Conservation (phyloP, 2,113 vertebrate genomes). For the Petaurus breviceps region DNA sequence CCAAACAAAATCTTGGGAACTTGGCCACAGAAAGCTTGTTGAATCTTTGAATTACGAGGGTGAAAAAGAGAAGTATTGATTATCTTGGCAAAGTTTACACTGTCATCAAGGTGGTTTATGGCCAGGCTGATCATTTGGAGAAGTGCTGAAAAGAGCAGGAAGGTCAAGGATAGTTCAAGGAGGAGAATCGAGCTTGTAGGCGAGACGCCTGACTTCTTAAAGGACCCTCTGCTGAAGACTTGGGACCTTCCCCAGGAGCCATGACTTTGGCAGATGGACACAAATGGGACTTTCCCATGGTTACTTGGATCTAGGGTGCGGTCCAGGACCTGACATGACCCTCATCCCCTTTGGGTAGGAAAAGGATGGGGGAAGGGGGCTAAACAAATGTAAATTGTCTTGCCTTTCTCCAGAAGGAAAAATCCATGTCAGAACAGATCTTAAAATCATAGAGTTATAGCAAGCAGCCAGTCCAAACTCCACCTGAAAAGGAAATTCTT, state of each 20-base stretch:
- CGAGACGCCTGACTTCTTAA: conserved; percentile 26
- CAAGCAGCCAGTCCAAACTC: conserved; percentile 45
- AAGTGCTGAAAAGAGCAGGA: conserved; percentile 66
- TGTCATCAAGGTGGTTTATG: conserved; percentile 72
- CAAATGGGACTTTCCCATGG: conserved; percentile 69
- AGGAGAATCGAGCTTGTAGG: conserved; percentile 13
- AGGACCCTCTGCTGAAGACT: conserved; percentile 28
- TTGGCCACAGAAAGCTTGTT: conserved; percentile 58
- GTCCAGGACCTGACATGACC: background rate
- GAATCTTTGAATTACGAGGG: conserved; percentile 65
- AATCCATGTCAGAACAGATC: conserved; percentile 73
- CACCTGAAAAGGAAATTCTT: background rate
- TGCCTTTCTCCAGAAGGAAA: conserved; percentile 66
- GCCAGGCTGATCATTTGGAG: conserved; percentile 36
- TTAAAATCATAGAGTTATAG: background rate
- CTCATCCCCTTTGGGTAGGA: conserved; percentile 70
- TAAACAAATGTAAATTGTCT: conserved; percentile 65
- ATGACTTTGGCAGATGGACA: conserved; percentile 63
- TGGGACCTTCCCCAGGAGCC: conserved; percentile 46
- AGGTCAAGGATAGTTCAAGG: conserved; percentile 25
- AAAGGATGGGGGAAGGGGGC: conserved; percentile 63
- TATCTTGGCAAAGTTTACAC: conserved; percentile 65
- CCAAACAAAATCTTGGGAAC: conserved; percentile 72
- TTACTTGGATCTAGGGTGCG: background rate
- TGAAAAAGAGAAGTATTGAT: conserved; percentile 64